A percentile compares a stretch with the other conserved stretches of the same genome.
Conservation (phyloP, 2,113 vertebrate species). For the Barbus barbus region DNA sequence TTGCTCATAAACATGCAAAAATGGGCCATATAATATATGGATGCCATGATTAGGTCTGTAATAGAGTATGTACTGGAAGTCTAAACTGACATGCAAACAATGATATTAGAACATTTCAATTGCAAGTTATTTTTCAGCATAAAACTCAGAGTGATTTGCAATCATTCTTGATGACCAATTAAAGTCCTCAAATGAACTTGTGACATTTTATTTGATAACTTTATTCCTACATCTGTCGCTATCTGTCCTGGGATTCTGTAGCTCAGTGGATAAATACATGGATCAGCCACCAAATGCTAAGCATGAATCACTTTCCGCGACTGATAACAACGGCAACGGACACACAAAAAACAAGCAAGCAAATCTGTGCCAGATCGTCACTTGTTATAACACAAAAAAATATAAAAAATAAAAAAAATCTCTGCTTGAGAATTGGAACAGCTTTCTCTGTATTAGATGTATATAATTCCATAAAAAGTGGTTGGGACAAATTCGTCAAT, state of each 20-base stretch:
- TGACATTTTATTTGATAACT: conserved; percentile 11
- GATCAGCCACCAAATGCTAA: conserved; percentile 24
- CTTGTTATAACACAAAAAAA: background rate
- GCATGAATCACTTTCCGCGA: background rate
- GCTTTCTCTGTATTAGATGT: background rate
- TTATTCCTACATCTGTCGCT: background rate
- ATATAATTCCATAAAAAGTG: background rate
- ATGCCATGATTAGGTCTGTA: background rate
- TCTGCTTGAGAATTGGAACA: background rate
- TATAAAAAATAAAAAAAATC: background rate
- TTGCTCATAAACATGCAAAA: background rate
- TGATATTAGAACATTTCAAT: background rate
- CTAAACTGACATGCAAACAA: background rate
- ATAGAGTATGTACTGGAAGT: background rate
- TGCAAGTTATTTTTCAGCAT: background rate
- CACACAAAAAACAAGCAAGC: background rate
- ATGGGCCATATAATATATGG: background rate
- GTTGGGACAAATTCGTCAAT: too few relatives aligned
- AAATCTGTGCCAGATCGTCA: background rate
- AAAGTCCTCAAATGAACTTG: background rate
- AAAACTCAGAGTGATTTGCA: background rate
- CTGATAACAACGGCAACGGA: background rate
- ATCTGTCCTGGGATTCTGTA: conserved; percentile 3
- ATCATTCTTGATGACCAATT: background rate
- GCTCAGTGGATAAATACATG: conserved; percentile 18